Evolutionary conservation across 2,113 vertebrate species (phyloP).

Genomic region (Rhea americana): DNA sequence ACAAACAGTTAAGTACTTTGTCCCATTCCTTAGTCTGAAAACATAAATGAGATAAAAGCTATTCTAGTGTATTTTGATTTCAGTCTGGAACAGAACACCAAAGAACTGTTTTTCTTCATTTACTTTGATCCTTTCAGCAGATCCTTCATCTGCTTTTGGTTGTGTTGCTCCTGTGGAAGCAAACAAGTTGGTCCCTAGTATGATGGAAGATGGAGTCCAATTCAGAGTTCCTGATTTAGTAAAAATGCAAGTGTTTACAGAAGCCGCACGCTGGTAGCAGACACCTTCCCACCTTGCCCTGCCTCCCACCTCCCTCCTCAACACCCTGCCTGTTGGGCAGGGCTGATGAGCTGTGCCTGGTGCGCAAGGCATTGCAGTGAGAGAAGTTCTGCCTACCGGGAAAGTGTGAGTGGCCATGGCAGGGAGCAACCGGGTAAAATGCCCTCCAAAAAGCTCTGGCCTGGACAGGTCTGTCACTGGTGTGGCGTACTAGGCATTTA

Average conservation of each 20-base stretch:
- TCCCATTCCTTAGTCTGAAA: background rate
- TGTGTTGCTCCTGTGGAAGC: background rate
- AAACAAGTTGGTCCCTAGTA: background rate
- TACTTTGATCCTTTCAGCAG: background rate
- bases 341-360: background rate
- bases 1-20: background rate
- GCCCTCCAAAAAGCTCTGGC: background rate
- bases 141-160: background rate
- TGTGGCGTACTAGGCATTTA: background rate
- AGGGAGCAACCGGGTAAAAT: background rate
- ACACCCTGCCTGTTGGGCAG: background rate
- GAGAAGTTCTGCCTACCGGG: fast-evolving
- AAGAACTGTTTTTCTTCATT: background rate
- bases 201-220: background rate
- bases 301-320: background rate
- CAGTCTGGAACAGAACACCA: background rate
- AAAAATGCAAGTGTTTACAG: background rate
- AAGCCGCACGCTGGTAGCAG: background rate
- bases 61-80: background rate
- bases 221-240: background rate
- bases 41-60: background rate
- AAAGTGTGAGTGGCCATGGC: background rate
- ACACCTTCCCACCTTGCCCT: background rate
- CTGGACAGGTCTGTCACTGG: background rate
- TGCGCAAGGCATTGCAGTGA: background rate